phyloP scores from a whole-genome alignment of 2,797 vertebrate genomes.

The Lutra lutra region DNA sequence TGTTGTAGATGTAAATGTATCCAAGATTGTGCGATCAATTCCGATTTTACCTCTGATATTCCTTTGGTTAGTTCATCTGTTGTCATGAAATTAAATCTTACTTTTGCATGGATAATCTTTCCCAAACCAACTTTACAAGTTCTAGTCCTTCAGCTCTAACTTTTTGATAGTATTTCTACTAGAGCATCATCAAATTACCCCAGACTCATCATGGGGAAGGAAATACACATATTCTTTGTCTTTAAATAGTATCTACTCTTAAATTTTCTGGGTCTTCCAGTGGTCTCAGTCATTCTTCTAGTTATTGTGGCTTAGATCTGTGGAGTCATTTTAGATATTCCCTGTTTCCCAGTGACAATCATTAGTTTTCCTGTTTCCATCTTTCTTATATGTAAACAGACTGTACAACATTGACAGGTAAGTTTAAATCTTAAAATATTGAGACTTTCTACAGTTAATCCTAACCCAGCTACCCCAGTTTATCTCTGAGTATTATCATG shows the following conservation, averaged over 20 bases:
- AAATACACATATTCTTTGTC: background rate
- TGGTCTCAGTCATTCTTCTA: background rate
- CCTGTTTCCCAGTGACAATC: background rate
- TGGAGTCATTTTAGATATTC: background rate
- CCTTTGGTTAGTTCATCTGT: background rate
- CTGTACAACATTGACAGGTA: background rate
- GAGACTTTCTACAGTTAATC: background rate
- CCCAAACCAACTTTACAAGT: background rate
- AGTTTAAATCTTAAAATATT: background rate
- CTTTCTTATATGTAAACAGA: slow-evolving; percentile 2
- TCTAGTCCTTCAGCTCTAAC: background rate
- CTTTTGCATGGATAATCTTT: background rate
- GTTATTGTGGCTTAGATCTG: background rate
- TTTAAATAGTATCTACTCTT: background rate
- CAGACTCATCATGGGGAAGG: background rate
- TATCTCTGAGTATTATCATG: background rate
- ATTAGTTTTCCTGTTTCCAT: background rate
- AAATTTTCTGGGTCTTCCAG: background rate
- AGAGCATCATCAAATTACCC: background rate
- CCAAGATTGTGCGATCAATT: background rate
- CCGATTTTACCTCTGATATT: background rate
- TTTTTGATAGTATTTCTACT: background rate
- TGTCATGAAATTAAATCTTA: background rate
- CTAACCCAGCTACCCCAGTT: background rate
- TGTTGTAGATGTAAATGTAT: background rate